Conservation (phyloP, 2,113 vertebrate genomes). For the Isurus oxyrinchus region DNA sequence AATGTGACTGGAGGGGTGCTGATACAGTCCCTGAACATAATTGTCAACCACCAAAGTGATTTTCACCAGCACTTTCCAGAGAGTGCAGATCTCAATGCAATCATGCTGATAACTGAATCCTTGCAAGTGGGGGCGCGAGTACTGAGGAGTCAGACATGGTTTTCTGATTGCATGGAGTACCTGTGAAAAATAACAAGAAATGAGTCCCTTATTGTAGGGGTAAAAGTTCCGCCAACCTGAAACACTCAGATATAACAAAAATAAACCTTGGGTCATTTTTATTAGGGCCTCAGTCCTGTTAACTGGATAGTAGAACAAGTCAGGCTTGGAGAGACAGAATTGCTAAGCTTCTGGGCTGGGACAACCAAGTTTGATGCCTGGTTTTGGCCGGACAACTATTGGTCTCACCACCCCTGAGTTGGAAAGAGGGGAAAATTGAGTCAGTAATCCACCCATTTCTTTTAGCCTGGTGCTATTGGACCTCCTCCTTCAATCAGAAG, state of each 20-base stretch:
- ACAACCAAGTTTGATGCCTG: background rate
- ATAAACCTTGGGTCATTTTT: background rate
- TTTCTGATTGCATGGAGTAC: background rate
- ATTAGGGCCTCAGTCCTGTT: background rate
- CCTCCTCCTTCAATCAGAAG: background rate
- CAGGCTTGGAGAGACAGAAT: background rate
- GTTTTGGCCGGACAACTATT: background rate
- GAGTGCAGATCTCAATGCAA: background rate
- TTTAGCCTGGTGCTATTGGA: background rate
- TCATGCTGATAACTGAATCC: background rate
- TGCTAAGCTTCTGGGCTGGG: background rate
- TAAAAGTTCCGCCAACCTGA: background rate
- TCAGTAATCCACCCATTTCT: background rate
- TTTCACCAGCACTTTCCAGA: background rate
- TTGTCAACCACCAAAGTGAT: background rate
- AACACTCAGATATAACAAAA: background rate
- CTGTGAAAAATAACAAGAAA: background rate
- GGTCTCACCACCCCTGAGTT: background rate
- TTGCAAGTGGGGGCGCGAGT: background rate
- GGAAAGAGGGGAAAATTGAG: background rate
- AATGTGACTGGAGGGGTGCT: background rate
- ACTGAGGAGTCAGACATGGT: background rate
- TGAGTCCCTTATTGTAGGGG: background rate
- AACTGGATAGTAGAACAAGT: background rate
- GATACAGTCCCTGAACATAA: background rate